phyloP scores from a whole-genome alignment of 2,797 vertebrate genomes.

The Parauchenoglanis punctatus region DNA sequence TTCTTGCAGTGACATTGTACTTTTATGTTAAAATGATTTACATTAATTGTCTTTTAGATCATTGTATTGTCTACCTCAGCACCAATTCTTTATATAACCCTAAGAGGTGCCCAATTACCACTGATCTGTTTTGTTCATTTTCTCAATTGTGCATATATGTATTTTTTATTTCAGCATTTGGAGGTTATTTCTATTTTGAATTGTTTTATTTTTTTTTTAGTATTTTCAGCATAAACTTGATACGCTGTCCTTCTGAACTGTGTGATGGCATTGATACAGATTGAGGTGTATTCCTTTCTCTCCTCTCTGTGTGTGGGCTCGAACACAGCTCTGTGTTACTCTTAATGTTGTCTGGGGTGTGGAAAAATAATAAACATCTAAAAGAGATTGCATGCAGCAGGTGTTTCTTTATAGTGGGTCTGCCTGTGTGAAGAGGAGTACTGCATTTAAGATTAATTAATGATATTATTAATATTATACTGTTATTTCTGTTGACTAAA shows the following conservation, averaged over 20 bases:
- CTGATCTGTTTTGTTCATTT: slow-evolving; percentile 78
- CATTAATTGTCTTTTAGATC: slow-evolving; percentile 80
- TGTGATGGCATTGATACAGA: slow-evolving; percentile 64
- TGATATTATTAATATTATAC: background rate
- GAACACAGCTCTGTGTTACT: slow-evolving; percentile 90
- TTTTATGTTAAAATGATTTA: slow-evolving; percentile 60
- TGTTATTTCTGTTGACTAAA: background rate
- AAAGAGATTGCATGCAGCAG: slow-evolving; percentile 86
- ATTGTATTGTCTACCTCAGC: slow-evolving; percentile 99
- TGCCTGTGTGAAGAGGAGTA: slow-evolving; percentile 72
- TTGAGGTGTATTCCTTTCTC: slow-evolving; percentile 55
- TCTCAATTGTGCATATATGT: slow-evolving; percentile 78
- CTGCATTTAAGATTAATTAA: background rate
- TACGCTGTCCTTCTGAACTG: slow-evolving; percentile 74
- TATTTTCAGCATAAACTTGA: slow-evolving; percentile 73
- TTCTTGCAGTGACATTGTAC: slow-evolving; percentile 70
- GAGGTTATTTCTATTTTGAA: slow-evolving; percentile 60
- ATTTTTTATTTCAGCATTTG: slow-evolving; percentile 70
- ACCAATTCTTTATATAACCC: slow-evolving; percentile 90
- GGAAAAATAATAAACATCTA: slow-evolving; percentile 78
- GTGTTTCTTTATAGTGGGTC: slow-evolving; percentile 80
- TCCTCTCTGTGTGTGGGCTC: slow-evolving; percentile 89
- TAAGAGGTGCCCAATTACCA: slow-evolving; percentile 89
- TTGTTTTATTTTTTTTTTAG: slow-evolving; percentile 69
- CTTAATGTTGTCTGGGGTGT: slow-evolving; percentile 94